Evolutionary conservation across 1,140 invertebrate species (phyloP).

Genomic region (Drosophila tani): DNA sequence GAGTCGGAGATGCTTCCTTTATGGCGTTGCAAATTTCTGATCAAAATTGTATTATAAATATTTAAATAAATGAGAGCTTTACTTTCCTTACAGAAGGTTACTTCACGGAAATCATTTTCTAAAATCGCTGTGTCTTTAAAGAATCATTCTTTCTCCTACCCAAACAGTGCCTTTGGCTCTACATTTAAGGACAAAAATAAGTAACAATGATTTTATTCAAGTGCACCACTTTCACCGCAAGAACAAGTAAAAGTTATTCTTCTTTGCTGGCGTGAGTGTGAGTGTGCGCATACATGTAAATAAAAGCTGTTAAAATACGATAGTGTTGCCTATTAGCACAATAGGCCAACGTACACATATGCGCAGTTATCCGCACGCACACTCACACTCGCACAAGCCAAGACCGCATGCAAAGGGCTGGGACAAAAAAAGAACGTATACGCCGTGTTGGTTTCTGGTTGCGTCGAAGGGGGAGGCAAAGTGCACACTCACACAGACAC

Average conservation of each 20-base stretch:
- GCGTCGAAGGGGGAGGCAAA: constrained; percentile 14
- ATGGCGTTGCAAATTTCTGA: too few species aligned
- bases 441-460: constrained; percentile 37
- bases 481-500: constrained; percentile 32
- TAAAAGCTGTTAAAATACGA: constrained; percentile 82
- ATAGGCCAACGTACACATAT: constrained; percentile 65
- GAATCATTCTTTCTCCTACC: background rate
- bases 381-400: constrained; percentile 1
- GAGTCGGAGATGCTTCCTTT: too few species aligned
- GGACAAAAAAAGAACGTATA: constrained; percentile 43
- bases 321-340: constrained; percentile 81
- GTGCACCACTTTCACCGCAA: background rate
- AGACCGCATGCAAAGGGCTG: constrained; percentile 61
- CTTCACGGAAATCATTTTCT: background rate
- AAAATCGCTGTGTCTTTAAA: background rate
- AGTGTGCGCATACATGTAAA: constrained; percentile 53
- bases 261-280: constrained; percentile 12
- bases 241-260: constrained; percentile 36
- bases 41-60: too few species aligned
- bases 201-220: constrained; percentile 19
- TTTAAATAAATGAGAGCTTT: too few species aligned
- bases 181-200: background rate
- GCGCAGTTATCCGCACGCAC: constrained; percentile 33
- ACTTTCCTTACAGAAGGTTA: too few species aligned
- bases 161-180: background rate